Evolutionary conservation across 2,888 invertebrate species (phyloP), one percentile per base, ranked within the genome.

Genomic region (Horisme vitalbata): DNA sequence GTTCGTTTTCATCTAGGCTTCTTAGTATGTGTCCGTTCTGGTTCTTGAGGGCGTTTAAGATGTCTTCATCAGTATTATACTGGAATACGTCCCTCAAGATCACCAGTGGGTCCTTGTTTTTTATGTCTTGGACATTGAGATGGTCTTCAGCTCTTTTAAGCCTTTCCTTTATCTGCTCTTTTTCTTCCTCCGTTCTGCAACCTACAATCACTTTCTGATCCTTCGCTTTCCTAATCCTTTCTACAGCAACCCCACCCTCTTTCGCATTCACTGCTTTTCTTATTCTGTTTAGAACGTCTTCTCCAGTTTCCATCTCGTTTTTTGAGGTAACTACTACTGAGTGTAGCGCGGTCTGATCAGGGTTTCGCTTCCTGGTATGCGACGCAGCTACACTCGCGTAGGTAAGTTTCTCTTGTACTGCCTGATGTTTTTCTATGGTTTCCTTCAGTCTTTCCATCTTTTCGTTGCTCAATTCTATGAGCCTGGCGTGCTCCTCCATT

Each of bases 191-290:
- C 3, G 49, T 39, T 2, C 18, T 31, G 11, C 41, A 52, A 0
- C 55, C 41, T 4, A 55, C 12, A 9, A 50, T 35, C 0, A 52
- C 14, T 18, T 46, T 55, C 9, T 36, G 31, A n/a, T 55, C 50
- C 10, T 44, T 51, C 3, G 41, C 48, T 28, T 51, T 53, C 11
- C 55, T 43, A 0, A 55, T 18, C 14, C 30, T 41, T 7, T 57
- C 51, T 1, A 57, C 31, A 7, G 8, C 14, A 0, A 50, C 10
- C 21, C 49, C 30, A 5, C 38, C 36, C 4, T 51, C 39, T 5
- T 49, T 53, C 2, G 53, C 48, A 1, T 56, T 32, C 2, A 56
- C 31, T 2, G 31, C 48, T 5, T 30, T 35, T n/a, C 51, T 38
- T 2, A 53, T 18, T 10, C 23, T 32, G 0, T 31, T 11, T 0